Evolutionary conservation across 2,888 invertebrate genomes (phyloP).

Genomic region (Apodemia hepburni): DNA sequence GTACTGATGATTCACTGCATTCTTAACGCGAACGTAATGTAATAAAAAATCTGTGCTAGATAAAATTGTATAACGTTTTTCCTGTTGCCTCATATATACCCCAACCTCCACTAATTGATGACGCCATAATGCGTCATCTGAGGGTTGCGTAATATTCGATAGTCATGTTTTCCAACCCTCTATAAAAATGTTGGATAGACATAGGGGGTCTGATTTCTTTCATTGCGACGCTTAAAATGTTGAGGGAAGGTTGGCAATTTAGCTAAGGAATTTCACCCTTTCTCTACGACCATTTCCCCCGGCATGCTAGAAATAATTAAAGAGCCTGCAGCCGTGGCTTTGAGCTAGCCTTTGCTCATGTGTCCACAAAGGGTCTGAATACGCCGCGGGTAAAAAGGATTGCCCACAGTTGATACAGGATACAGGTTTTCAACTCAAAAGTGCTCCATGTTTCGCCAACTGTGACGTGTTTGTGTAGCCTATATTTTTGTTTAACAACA

Average conservation of each 20-base stretch:
- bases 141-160: conserved; percentile 9
- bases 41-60: too few relatives aligned
- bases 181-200: conserved; percentile 3
- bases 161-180: conserved; percentile 9
- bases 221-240: conserved; percentile 22
- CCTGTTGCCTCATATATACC: too few relatives aligned
- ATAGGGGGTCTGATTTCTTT: conserved; percentile 26
- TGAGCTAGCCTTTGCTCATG: conserved; percentile 54
- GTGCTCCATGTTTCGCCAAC: conserved; percentile 29
- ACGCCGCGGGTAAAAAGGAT: conserved; percentile 56
- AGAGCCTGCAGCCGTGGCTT: conserved; percentile 55
- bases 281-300: conserved; percentile 42
- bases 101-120: not conserved
- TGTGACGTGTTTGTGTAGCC: conserved; percentile 19
- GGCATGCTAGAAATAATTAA: conserved; percentile 63
- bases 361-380: conserved; percentile 56
- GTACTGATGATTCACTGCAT: too few relatives aligned
- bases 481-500: conserved; percentile 3
- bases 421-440: conserved; percentile 29
- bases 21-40: too few relatives aligned
- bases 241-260: conserved; percentile 34
- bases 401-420: conserved; percentile 45
- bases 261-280: conserved; percentile 42
- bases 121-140: conserved; percentile 1
- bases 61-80: too few relatives aligned